Evolutionary conservation across 2,113 vertebrate genomes (phyloP), one percentile per base, ranked within the genome.

Genomic region (Cebus imitator): DNA sequence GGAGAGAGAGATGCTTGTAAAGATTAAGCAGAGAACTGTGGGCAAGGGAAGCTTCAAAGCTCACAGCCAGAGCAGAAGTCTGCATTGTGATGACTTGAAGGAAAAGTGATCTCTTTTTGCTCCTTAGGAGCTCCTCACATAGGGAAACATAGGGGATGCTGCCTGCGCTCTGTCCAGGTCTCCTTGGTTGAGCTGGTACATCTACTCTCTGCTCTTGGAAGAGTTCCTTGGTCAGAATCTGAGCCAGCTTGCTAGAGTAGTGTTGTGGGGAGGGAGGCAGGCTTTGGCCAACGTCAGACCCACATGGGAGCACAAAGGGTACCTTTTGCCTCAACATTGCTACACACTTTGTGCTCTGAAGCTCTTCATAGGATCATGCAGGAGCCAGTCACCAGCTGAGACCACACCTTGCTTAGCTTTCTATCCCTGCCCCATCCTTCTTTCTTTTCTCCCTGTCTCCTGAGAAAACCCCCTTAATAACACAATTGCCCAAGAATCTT

Each of bases 91-190:
- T 16, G 25, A 32, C 8, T 25, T 11, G 37, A 45, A 37, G 8
- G 50, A 45, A 16, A 61, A 50, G 82, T 2, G 10, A 23, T 25
- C 45, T 40, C 64, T n/a, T 43, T 50, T 66, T 2, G 2, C 0
- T 20, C 23, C n/a, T 79, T 23, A 45, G 1, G 3, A 30, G 6
- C 40, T 32, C 23, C 23, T 58, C 27, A 23, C 21, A 35, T 40
- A 66, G 23, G n/a, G 43, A 20, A 27, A 70, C 11, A 10, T 1
- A 7, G 37, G 35, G 7, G 30, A 1, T 40, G 32, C 8, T 25
- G 18, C 0, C 6, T 0, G 13, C 23, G n/a, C 12, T 55, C n/a
- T 1, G 1, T 4, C 5, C 7, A 6, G 30, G 11, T 20, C 72
- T 21, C n/a, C 1, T 61, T 40, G 50, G 17, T 18, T 23, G 55